These are phyloP conservation scores for Natator depressus DNA, from an alignment of 2,113 vertebrate genomes.

Conservation along the genomic window DNA sequence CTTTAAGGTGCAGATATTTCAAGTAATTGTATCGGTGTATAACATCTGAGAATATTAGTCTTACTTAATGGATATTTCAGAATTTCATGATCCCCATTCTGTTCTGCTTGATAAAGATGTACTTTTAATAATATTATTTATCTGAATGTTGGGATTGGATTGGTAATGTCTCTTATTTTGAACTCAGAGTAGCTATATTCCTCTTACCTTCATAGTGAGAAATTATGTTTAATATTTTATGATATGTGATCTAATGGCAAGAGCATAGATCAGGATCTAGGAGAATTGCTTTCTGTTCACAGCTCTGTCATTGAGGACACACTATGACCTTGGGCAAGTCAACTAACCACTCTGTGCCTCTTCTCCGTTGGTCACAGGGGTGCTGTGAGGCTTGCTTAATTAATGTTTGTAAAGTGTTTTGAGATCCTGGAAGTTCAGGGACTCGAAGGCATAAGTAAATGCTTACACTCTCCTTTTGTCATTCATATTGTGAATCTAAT, in stretches of 20 bases:
- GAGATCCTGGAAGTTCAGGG: not conserved
- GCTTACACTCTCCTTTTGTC: not conserved
- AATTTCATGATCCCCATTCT: not conserved
- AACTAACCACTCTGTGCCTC: not conserved
- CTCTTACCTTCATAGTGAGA: not conserved
- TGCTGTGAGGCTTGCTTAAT: not conserved
- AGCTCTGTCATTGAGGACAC: not conserved
- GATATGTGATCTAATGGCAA: not conserved
- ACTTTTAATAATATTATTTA: too few species aligned
- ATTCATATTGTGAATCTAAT: not conserved
- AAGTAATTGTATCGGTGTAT: not conserved
- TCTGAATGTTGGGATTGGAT: not conserved
- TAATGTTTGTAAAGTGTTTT: not conserved
- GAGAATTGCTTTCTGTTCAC: not conserved
- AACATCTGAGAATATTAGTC: not conserved
- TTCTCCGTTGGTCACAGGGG: not conserved
- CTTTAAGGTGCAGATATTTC: not conserved
- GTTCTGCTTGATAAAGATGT: not conserved
- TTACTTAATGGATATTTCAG: not conserved
- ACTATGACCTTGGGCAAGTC: not conserved
- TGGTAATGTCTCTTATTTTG: not conserved
- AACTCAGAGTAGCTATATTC: not conserved
- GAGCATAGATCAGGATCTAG: not conserved
- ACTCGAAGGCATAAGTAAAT: constrained; percentile 14
- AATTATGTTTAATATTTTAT: not conserved